These are phyloP conservation scores for Drosophila maculinotata DNA, from an alignment of 2,888 invertebrate species.

Conservation along the genomic window DNA sequence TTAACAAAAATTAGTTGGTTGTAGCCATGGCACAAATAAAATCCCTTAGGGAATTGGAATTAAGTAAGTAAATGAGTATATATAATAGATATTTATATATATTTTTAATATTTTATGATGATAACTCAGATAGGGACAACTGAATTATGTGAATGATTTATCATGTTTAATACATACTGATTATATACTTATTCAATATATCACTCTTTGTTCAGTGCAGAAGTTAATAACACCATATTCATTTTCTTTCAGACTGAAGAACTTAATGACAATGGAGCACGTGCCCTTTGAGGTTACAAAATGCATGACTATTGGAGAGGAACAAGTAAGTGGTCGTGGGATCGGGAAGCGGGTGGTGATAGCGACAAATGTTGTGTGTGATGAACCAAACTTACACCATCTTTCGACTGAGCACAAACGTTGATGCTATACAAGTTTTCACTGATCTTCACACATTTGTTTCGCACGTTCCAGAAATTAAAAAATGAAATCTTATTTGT, in stretches of 20 bases:
- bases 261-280: not conserved
- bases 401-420: conserved; percentile 82
- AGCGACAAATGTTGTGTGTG: too few species aligned
- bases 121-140: conserved; percentile 57
- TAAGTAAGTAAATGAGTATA: not conserved
- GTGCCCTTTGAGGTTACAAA: too few species aligned
- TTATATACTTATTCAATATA: not conserved
- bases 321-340: too few species aligned
- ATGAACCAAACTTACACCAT: conserved; percentile 82
- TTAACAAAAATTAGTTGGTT: conserved; percentile 4
- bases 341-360: too few species aligned
- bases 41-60: not conserved
- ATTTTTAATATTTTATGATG: conserved; percentile 47
- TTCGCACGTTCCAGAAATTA: too few species aligned
- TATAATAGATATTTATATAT: not conserved
- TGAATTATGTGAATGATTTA: conserved; percentile 54
- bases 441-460: conserved; percentile 76
- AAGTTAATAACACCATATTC: not conserved
- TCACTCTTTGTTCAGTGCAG: not conserved
- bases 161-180: conserved; percentile 43
- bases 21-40: not conserved
- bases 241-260: not conserved
- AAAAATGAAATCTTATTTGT: too few species aligned
- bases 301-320: not conserved
- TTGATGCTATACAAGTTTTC: conserved; percentile 76